Evolutionary conservation across 2,113 vertebrate genomes (phyloP).

Genomic region (Oryzias melastigma): DNA sequence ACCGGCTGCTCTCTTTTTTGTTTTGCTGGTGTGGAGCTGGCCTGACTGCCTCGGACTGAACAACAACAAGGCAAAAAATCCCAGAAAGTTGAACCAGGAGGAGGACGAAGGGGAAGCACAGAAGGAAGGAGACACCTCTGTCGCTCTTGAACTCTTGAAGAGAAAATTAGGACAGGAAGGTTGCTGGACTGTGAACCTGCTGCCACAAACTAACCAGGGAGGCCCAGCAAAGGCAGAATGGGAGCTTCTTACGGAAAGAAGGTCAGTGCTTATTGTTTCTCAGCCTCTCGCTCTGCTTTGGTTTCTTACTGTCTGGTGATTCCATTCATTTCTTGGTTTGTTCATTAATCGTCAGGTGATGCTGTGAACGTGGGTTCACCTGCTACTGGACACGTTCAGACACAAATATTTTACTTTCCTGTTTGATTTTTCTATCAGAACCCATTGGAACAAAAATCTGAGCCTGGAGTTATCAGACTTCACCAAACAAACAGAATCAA

Average conservation of each 20-base stretch:
- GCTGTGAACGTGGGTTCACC: no score
- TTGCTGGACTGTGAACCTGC: neutral
- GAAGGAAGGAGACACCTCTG: neutral
- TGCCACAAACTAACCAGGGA: neutral
- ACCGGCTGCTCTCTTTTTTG: conserved; percentile 4
- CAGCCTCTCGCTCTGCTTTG: no score
- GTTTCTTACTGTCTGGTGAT: no score
- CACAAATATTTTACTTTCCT: no score
- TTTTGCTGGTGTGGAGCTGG: conserved; percentile 14
- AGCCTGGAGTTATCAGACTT: no score
- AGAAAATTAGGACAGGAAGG: neutral
- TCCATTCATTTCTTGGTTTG: no score
- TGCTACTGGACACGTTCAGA: no score
- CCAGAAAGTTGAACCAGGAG: neutral
- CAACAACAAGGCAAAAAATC: conserved; percentile 12
- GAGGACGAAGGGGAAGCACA: neutral
- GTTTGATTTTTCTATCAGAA: no score
- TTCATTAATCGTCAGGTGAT: no score
- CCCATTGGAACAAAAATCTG: no score
- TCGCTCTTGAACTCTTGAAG: no score
- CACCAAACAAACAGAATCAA: no score
- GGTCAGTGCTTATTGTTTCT: conserved; percentile 38
- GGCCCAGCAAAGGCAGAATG: conserved; percentile 35
- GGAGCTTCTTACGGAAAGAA: conserved; percentile 61
- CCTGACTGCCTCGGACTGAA: neutral